Evolutionary conservation across 2,888 invertebrate genomes (phyloP), one percentile per base, ranked within the genome.

Genomic region (Protonemura montana): DNA sequence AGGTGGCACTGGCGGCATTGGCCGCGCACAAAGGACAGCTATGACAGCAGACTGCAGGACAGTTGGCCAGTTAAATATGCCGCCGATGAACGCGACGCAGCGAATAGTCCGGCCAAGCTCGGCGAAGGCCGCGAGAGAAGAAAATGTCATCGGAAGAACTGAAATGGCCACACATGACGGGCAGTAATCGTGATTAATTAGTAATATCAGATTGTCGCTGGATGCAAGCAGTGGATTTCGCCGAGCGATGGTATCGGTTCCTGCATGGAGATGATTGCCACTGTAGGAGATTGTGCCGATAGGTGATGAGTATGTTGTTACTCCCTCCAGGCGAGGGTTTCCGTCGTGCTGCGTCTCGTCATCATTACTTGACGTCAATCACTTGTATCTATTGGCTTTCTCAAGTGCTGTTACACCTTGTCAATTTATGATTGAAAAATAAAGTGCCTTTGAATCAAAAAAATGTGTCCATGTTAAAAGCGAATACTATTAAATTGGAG

Each of bases 361-460:
- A 21, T 59, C 59, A 21, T 59, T 59, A 59, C 59, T 21, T 59
- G 13, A 10, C 59, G 59, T 59, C 59, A 59, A 59, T 59, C 59
- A 59, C 59, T n/a, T n/a, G 59, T 59, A 21, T 21, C 16, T 59
- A 59, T 59, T 59, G 59, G 21, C 21, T 59, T 59, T 59, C 21
- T 59, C 59, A 13, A 59, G 30, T 81, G 5, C 10, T 13, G 81
- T 30, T 81, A 81, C 81, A 81, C 81, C 81, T 81, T 81, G 81
- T 81, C 81, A 81, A 81, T 81, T 81, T 28, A 7, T 81, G 81
- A 81, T 81, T 81, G 81, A 30, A 81, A 81, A 30, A 81, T 81
- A 81, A 59, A 59, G 59, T 81, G 81, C 30, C 81, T 30, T 81
- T 81, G 81, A 81, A 29, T 81, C 13, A 30, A 30, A 28, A 25